Base-by-base conservation (phyloP, 2,888 invertebrate species). In the Argyresthia goedartella region DNA sequence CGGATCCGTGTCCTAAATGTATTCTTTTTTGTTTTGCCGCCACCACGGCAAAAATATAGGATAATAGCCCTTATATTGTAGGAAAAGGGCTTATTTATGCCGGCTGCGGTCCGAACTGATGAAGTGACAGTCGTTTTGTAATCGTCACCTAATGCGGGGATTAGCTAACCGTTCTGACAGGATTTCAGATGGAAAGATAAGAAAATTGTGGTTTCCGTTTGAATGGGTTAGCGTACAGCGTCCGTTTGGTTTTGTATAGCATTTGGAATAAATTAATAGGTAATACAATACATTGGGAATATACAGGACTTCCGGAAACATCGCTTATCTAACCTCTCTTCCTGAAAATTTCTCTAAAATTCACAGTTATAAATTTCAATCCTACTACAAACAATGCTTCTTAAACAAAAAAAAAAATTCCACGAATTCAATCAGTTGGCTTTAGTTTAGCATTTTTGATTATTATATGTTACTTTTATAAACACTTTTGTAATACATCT, bases 81-180 rank as follows among this genome's bases (percentile, higher is more conserved):
- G 49, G 53, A 51, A 25, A 25, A 25, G 6, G 25, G 25, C 6
- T 6, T 25, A 25, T 25, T 25, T 25, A 25, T 25, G 25, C 25
- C 25, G 25, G 25, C 25, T 25, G 25, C 6, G 25, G 25, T 25
- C 25, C 25, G 25, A 25, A 13, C 13, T 39, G 53, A 45, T 49
- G 45, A 35, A 46, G 50, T 50, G 50, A 50, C 78, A 69, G 65
- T 78, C 77, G 78, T 81, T 84, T 84, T 82, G 81, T 81, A 69
- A 69, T 77, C 73, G 75, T 76, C 78, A 76, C 68, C 69, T 80
- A 76, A 84, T 81, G 78, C 72, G 68, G 74, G 70, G 78, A 78
- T 85, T 80, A 84, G 76, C 81, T 85, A 84, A 85, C 81, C 82
- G 81, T 81, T 84, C 80, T 81, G 85, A 84, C 84, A 81, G 74